A percentile compares a stretch with the other conserved stretches of the same genome.
These are phyloP conservation scores for Cephalophus harveyi DNA, from an alignment of 2,113 vertebrate genomes.

Conservation along the genomic window DNA sequence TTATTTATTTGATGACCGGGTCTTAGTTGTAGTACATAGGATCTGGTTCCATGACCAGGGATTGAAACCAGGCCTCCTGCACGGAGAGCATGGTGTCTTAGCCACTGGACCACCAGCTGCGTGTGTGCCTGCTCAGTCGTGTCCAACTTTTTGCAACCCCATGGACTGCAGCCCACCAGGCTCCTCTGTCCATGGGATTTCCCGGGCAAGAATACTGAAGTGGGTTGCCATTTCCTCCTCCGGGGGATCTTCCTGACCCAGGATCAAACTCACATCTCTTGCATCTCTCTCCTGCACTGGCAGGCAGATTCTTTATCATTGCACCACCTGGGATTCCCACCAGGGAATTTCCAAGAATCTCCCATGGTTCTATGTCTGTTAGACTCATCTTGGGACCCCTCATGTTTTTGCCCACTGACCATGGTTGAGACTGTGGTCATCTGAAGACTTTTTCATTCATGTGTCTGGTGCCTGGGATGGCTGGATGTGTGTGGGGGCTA, in stretches of 20 bases:
- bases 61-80: no score
- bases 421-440: background rate
- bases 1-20: no score
- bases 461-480: background rate
- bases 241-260: background rate
- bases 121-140: no score
- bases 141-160: background rate
- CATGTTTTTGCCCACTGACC: background rate
- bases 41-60: no score
- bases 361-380: background rate
- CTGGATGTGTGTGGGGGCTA: background rate
- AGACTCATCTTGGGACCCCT: background rate
- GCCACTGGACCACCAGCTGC: no score
- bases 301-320: background rate
- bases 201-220: background rate
- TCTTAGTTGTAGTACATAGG: no score
- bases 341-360: background rate
- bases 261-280: background rate
- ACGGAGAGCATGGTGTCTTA: no score
- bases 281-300: background rate
- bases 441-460: background rate
- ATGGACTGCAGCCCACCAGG: background rate
- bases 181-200: background rate
- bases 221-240: background rate
- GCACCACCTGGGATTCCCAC: background rate